phyloP scores from a whole-genome alignment of 2,888 invertebrate genomes.

The Fragum fragum region DNA sequence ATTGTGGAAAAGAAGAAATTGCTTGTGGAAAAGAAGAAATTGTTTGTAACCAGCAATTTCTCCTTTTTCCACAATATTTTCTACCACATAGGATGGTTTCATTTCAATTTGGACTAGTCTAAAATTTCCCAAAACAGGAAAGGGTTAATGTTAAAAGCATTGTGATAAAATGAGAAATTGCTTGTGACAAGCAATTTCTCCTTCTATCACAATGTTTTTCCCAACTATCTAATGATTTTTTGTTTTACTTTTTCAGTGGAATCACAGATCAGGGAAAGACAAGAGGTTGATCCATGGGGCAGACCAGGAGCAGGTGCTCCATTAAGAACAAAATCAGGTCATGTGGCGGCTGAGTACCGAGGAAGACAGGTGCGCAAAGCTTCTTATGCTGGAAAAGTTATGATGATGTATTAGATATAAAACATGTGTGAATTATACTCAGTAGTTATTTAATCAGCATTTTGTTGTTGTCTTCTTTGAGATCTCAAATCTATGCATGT shows the following conservation, averaged over 20 bases:
- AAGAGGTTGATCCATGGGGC: constrained; percentile 91
- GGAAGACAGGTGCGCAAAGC: constrained; percentile 76
- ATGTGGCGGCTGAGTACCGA: constrained; percentile 79
- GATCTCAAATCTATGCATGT: no score
- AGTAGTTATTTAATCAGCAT: not conserved
- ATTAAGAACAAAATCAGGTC: constrained; percentile 74
- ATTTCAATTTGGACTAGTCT: no score
- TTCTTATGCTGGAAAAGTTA: constrained; percentile 69
- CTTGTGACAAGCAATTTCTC: constrained; percentile 6
- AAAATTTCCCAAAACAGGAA: no score
- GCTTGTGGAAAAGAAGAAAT: no score
- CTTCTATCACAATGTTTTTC: not conserved
- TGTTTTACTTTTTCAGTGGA: constrained; percentile 75
- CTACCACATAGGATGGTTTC: no score
- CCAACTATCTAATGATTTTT: not conserved
- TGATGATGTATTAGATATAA: constrained; percentile 61
- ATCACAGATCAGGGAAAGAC: constrained; percentile 85
- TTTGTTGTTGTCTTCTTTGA: not conserved
- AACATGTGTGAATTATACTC: not conserved
- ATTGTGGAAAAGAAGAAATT: not conserved
- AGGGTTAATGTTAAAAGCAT: no score
- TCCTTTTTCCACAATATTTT: no score
- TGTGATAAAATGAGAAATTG: no score
- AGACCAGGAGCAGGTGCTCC: constrained; percentile 88
- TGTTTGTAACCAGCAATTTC: no score